Evolutionary conservation across 2,888 invertebrate genomes (phyloP).

Genomic region (Bursaphelenchus okinawaensis): DNA sequence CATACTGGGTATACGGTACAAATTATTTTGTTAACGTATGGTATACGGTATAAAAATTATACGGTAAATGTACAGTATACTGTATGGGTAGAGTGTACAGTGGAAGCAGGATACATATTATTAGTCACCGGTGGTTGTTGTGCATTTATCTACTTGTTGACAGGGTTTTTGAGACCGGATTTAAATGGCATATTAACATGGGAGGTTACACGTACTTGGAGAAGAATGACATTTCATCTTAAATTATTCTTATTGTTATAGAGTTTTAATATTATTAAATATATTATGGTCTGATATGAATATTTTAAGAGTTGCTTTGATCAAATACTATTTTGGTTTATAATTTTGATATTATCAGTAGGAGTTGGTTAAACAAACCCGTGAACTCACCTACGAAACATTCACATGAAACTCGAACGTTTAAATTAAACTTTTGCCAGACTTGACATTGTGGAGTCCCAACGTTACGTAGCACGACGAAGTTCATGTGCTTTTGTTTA

Average conservation of each 20-base stretch:
- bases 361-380: background rate
- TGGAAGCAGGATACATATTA: no score
- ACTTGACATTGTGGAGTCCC: constrained; percentile 56
- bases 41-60: background rate
- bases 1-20: no score
- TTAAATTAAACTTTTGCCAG: constrained; percentile 57
- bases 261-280: background rate
- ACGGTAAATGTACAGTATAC: no score
- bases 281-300: no score
- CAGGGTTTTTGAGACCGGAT: constrained; percentile 4
- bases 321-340: background rate
- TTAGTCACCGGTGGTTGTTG: background rate
- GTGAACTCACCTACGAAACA: constrained; percentile 54
- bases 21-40: no score
- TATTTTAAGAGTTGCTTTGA: no score
- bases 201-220: constrained; percentile 53
- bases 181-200: background rate
- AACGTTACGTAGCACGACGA: constrained; percentile 56
- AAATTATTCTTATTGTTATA: constrained; percentile 2
- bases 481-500: constrained; percentile 58
- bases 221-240: constrained; percentile 57
- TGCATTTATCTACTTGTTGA: no score
- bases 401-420: constrained; percentile 57
- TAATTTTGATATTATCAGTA: background rate
- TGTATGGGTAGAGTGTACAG: no score